Base-by-base conservation (phyloP, 2,888 invertebrate genomes). In the Acrobasis suavella region DNA sequence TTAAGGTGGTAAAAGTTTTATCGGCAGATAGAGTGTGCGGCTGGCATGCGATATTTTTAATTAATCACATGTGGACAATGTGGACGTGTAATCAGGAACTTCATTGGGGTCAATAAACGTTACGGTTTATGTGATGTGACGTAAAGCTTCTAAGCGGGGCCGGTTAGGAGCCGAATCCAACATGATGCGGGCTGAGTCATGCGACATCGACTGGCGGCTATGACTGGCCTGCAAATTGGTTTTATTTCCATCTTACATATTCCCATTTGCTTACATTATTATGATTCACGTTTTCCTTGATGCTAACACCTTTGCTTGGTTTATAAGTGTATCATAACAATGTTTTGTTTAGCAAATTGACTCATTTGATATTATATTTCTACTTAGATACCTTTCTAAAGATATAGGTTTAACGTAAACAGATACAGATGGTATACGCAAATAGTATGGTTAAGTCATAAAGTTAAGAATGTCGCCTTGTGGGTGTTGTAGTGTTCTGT, bases 141-240 rank as follows among this genome's bases (percentile, higher is more conserved):
- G 72, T 72, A 66, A 72, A 73, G 72, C 73, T 69, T 60, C 70
- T 70, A 69, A 70, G 67, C 65, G 73, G 76, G 78, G 79, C 78
- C 76, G 71, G 76, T 75, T 76, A 74, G 73, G 71, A 76, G 73
- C 74, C 68, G 69, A 63, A 76, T 74, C 71, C 87, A 83, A 86
- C 85, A 82, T 76, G 78, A 80, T 70, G 65, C 66, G 66, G 72
- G n/a, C 79, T 87, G 87, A 89, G 74, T 89, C 88, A 90, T 78
- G 76, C 71, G 67, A 81, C 80, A 83, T 81, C 64, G 67, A 62
- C 68, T 59, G 76, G 80, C 73, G 72, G 69, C 70, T 76, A 69
- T 71, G 76, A 77, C 79, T 77, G 75, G 70, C 63, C 67, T 62
- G 60, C 63, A 76, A 72, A 82, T 86, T 84, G 83, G 83, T 83